phyloP scores from a whole-genome alignment of 37 sponge, comb jelly and placozoan genomes.

The Theonella swinhoei region DNA sequence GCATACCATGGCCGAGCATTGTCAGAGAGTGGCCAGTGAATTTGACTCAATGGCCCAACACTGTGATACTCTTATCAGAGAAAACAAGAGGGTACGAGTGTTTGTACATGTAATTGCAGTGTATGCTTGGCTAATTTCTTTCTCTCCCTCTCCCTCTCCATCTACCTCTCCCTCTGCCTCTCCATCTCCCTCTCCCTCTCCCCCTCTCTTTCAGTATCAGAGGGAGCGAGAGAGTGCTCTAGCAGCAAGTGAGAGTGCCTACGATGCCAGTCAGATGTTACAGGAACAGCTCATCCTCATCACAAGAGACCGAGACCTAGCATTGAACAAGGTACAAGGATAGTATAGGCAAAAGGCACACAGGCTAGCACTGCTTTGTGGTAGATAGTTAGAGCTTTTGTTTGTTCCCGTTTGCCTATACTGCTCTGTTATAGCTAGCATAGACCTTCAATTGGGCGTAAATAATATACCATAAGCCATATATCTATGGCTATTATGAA shows the following conservation, averaged over 20 bases:
- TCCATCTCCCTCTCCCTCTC: too few relatives aligned
- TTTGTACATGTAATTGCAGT: too few relatives aligned
- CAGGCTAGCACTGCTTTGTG: background rate
- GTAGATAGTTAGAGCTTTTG: too few relatives aligned
- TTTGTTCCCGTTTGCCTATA: background rate
- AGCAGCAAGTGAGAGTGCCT: conserved; percentile 60
- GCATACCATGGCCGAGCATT: conserved; percentile 60
- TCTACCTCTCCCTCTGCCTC: too few relatives aligned
- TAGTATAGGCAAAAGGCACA: background rate
- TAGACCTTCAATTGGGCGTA: too few relatives aligned
- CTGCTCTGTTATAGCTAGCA: too few relatives aligned
- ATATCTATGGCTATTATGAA: too few relatives aligned
- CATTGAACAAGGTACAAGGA: conserved; percentile 32
- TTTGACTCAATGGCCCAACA: conserved; percentile 52
- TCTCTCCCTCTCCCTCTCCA: too few relatives aligned
- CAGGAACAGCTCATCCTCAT: conserved; percentile 46
- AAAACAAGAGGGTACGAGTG: conserved; percentile 22
- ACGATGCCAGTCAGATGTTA: conserved; percentile 58
- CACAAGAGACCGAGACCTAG: conserved; percentile 58
- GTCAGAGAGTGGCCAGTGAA: conserved; percentile 39
- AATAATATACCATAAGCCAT: too few relatives aligned
- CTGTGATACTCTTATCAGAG: conserved; percentile 15
- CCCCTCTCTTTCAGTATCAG: conserved; percentile 1
- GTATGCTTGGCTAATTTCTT: too few relatives aligned
- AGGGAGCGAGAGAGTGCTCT: conserved; percentile 55